A percentile compares a stretch with the other conserved stretches of the same genome.
Evolutionary conservation across 2,888 invertebrate genomes (phyloP).

Genomic region (Sthenelais limicola): DNA sequence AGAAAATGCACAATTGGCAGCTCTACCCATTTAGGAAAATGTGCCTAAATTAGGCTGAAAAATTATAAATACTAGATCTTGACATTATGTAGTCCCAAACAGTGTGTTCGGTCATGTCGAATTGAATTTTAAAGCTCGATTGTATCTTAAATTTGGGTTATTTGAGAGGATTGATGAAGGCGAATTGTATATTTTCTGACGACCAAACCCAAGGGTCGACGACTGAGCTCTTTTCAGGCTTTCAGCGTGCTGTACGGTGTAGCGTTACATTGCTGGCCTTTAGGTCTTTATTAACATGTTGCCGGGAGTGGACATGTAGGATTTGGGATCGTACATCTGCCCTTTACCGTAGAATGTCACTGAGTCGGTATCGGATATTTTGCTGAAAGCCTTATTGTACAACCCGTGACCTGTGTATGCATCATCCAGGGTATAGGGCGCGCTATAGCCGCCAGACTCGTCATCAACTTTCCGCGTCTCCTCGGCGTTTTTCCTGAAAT

Average conservation of each 20-base stretch:
- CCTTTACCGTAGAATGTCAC: conserved; percentile 10
- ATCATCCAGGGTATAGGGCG: conserved; percentile 5
- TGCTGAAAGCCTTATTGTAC: background rate
- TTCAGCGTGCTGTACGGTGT: background rate
- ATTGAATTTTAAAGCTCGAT: too few relatives aligned
- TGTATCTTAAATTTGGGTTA: too few relatives aligned
- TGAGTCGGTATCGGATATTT: background rate
- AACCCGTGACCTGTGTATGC: conserved; percentile 1
- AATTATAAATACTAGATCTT: too few relatives aligned
- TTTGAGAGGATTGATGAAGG: too few relatives aligned
- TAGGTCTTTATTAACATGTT: background rate
- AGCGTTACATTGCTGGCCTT: background rate
- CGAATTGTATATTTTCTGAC: too few relatives aligned
- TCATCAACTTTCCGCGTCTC: background rate
- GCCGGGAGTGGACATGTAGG: background rate
- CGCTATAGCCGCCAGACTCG: background rate
- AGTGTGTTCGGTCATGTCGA: too few relatives aligned
- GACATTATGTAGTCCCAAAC: too few relatives aligned
- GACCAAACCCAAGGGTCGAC: too few relatives aligned
- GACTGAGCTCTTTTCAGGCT: background rate
- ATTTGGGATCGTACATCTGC: conserved; percentile 9
- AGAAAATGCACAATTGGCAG: too few relatives aligned
- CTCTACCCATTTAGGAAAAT: too few relatives aligned
- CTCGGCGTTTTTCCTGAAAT: background rate
- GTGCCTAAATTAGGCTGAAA: too few relatives aligned